Base-by-base conservation (phyloP, 2,113 vertebrate species). In the Caretta caretta region DNA sequence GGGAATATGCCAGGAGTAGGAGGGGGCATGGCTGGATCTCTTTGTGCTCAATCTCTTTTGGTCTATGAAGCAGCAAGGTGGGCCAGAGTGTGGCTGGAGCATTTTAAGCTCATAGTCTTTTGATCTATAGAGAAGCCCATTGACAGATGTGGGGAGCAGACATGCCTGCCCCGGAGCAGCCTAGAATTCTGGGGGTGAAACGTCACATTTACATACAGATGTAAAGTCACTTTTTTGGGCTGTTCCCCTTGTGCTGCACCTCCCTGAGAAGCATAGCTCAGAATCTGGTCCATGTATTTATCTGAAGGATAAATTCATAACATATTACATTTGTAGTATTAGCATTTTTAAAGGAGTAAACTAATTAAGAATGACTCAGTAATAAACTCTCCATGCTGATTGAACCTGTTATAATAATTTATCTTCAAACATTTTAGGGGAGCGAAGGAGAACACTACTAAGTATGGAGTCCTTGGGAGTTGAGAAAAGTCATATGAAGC, bases 171-270 rank as follows among this genome's bases (percentile, higher is more conserved):
- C 31, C 80, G 82, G 3, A n/a, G 76, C 56, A 29, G 14, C 25
- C 57, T 11, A 3, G 54, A 8, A 65, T 51, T 24, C 19, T 24
- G 19, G 1, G 17, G 10, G 1, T 57, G 19, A 42, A 48, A 54
- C 4, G 1, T 25, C 51, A 42, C 10, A 46, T 69, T 27, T 75
- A 11, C 8, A 6, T 3, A 0, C 38, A 46, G 0, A 2, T 69
- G 19, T 42, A 46, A 81, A 92, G 14, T 7, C 53, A 0, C 75
- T 80, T 81, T 75, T 65, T 22, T 57, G 25, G 42, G 7, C 38
- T 75, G 4, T 19, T 59, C 12, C 29, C 11, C 57, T 59, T 31
- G 57, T 59, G 27, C 57, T 59, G 19, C n/a, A 72, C n/a, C 7
- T 72, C 65, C 65, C n/a, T 72, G 35, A 72, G 20, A 38, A 8